These are phyloP conservation scores for Euwallacea similis DNA, from an alignment of 1,140 invertebrate species.

Conservation along the genomic window DNA sequence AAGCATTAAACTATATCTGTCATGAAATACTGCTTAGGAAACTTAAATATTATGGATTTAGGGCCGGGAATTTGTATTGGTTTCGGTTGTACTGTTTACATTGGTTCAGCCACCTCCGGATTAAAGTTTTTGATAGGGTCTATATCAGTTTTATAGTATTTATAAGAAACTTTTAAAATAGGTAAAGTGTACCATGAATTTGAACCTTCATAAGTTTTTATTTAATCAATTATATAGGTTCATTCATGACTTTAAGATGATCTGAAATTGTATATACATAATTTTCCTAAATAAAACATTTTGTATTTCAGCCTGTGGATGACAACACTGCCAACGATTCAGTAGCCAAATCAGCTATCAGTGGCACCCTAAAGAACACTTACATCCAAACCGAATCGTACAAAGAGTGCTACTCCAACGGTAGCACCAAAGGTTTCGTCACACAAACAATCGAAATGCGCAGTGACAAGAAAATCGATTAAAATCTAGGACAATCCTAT, in stretches of 20 bases:
- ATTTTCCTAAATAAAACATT: neutral
- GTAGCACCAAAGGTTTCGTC: constrained; percentile 67
- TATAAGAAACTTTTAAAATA: too few relatives aligned
- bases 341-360: constrained; percentile 21
- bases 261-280: neutral
- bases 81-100: too few relatives aligned
- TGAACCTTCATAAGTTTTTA: too few relatives aligned
- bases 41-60: too few relatives aligned
- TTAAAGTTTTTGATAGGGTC: too few relatives aligned
- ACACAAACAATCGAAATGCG: constrained; percentile 58
- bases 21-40: too few relatives aligned
- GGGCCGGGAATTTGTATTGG: too few relatives aligned
- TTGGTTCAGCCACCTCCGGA: too few relatives aligned
- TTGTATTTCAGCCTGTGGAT: constrained; percentile 55
- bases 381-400: constrained; percentile 64
- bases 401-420: constrained; percentile 68
- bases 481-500: constrained; percentile 27
- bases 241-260: neutral
- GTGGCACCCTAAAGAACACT: constrained; percentile 52
- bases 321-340: constrained; percentile 48
- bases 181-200: too few relatives aligned
- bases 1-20: too few relatives aligned
- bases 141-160: too few relatives aligned
- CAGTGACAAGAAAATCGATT: constrained; percentile 43
- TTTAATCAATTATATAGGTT: neutral